phyloP scores from a whole-genome alignment of 1,140 invertebrate species.

The Ips nitidus region DNA sequence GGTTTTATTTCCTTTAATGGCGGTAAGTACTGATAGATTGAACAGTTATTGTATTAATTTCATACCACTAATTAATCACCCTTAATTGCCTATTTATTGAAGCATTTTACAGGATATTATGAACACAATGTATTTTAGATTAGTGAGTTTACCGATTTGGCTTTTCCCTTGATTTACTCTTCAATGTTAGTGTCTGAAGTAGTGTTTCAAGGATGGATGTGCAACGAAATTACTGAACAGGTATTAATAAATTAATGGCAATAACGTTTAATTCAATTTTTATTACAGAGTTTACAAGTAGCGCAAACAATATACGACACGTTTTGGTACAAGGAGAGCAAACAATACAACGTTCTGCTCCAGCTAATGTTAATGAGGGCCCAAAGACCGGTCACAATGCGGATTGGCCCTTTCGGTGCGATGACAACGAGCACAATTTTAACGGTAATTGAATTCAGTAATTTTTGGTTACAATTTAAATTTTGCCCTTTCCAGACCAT shows the following conservation, averaged over 20 bases:
- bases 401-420: constrained; percentile 11
- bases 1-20: constrained; percentile 7
- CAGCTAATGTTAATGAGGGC: constrained; percentile 21
- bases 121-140: constrained; percentile 1
- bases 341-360: constrained; percentile 3
- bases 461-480: neutral
- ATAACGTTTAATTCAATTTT: neutral
- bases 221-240: constrained; percentile 9
- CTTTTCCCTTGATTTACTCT: constrained; percentile 4
- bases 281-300: constrained; percentile 14
- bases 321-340: constrained; percentile 16
- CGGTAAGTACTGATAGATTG: neutral
- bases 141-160: neutral
- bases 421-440: constrained; percentile 16
- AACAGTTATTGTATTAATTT: neutral
- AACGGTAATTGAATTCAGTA: constrained; percentile 5
- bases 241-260: neutral
- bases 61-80: neutral
- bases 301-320: constrained; percentile 2
- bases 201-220: constrained; percentile 13
- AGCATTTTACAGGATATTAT: neutral
- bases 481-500: constrained; percentile 7
- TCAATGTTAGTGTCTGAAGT: constrained; percentile 8
- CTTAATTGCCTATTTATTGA: neutral
- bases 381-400: constrained; percentile 9